Percentiles rank a stretch among this genome's conserved stretches.
These are phyloP conservation scores for Limnothrissa miodon DNA, from an alignment of 2,113 vertebrate species.

Conservation along the genomic window DNA sequence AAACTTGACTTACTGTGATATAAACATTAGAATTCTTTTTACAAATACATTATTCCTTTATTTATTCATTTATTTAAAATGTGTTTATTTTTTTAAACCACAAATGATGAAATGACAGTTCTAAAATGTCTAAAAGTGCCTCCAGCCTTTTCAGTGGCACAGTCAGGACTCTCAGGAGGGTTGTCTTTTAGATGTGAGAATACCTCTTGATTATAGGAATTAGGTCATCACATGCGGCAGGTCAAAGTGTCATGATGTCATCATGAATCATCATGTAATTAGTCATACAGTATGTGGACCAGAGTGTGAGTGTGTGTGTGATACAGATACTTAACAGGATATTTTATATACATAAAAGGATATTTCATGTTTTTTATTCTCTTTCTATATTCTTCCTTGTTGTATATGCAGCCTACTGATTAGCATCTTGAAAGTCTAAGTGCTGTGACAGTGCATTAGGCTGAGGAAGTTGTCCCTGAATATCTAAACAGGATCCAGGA, in stretches of 20 bases:
- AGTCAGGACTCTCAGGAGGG: neutral
- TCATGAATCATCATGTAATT: neutral
- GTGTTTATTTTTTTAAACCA: neutral
- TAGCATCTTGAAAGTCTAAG: neutral
- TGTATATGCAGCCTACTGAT: neutral
- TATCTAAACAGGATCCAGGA: slow-evolving; percentile 8
- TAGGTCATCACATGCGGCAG: neutral
- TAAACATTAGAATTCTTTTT: neutral
- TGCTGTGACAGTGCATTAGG: neutral
- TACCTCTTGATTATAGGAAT: too few relatives aligned
- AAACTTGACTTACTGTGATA: neutral
- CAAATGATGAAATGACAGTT: neutral
- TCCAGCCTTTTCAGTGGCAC: too few relatives aligned
- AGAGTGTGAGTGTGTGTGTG: neutral
- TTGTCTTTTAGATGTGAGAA: neutral
- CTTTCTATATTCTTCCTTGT: neutral
- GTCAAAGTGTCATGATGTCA: neutral
- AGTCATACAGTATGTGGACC: neutral
- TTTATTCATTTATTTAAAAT: too few relatives aligned
- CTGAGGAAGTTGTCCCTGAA: neutral
- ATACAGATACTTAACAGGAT: neutral
- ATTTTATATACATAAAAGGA: too few relatives aligned
- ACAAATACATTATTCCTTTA: neutral
- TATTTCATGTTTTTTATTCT: too few relatives aligned
- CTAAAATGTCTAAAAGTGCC: too few relatives aligned